Base-by-base conservation (phyloP, 2,888 invertebrate species). In the Phrixothrix hirtus region DNA sequence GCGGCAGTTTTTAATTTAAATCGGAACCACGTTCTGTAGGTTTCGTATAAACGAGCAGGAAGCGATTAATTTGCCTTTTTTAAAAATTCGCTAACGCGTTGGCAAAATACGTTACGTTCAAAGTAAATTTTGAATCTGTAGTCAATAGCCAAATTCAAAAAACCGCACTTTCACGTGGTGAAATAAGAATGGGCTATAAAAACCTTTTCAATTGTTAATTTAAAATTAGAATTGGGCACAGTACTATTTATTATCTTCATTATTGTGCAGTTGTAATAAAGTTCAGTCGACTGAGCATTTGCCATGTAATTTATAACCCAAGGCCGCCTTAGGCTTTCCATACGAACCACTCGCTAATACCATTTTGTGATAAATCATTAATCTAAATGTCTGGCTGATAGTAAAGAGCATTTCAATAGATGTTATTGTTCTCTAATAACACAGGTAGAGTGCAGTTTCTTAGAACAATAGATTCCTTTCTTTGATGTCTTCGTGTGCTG, bases 331-430 rank as follows among this genome's bases (percentile, higher is more conserved):
- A 57, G 59, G 62, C 60, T 47, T 54, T 48, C 51, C 51, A 49
- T 52, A n/a, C n/a, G 55, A 48, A 46, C 43, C 46, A 48, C 57
- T 55, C 58, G 54, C 59, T 63, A 61, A 62, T 62, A 58, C 59
- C 57, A 58, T 45, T 59, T 56, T 56, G 58, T 55, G 58, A 63
- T 62, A 62, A 63, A 63, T 62, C 63, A 62, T 63, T 63, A 63
- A 63, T 63, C 60, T 62, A 60, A 61, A 62, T 60, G 62, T 63
- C 63, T 58, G 42, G 48, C 42, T 46, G 55, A 53, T 59, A 55
- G 46, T 43, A 51, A 47, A 35, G 57, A 42, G 51, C 57, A 55
- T 58, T 61, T 60, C 50, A 60, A 57, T 55, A 46, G 54, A 30
- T 47, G 52, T 45, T 57, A 59, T 58, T 59, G 58, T 61, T 60